These are phyloP conservation scores for Elgaria multicarinata DNA, from an alignment of 2,113 vertebrate genomes.

Conservation along the genomic window DNA sequence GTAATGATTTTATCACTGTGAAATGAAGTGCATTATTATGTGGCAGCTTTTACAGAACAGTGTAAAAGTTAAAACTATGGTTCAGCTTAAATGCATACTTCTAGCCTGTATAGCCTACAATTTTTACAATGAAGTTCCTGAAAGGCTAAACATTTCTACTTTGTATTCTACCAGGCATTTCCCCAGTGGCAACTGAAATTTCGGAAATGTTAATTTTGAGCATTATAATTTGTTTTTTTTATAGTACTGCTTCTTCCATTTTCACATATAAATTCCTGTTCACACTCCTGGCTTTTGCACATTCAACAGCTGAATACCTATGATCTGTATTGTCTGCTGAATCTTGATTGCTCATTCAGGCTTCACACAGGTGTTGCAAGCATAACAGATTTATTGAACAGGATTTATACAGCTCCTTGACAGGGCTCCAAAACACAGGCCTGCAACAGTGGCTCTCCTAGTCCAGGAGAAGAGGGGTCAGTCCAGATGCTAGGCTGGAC, in stretches of 20 bases:
- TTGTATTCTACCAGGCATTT: background rate
- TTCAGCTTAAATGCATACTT: background rate
- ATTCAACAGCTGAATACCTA: background rate
- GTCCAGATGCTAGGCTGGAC: background rate
- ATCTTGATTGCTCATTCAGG: background rate
- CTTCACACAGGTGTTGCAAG: background rate
- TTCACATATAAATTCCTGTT: background rate
- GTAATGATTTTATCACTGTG: slow-evolving; percentile 8
- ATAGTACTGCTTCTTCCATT: background rate
- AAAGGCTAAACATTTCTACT: background rate
- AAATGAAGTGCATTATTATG: background rate
- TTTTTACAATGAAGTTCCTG: background rate
- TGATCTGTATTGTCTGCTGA: background rate
- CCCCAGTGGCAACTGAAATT: background rate
- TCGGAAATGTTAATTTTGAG: background rate
- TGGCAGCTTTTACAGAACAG: background rate
- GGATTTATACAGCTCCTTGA: background rate
- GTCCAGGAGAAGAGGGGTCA: background rate
- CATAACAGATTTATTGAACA: background rate
- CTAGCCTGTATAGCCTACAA: background rate
- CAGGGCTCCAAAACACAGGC: background rate
- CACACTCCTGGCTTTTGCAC: background rate
- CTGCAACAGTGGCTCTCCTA: background rate
- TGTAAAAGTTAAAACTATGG: background rate
- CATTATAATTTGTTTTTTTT: background rate